phyloP scores from a whole-genome alignment of 2,113 vertebrate genomes.

The Pelobates fuscus region DNA sequence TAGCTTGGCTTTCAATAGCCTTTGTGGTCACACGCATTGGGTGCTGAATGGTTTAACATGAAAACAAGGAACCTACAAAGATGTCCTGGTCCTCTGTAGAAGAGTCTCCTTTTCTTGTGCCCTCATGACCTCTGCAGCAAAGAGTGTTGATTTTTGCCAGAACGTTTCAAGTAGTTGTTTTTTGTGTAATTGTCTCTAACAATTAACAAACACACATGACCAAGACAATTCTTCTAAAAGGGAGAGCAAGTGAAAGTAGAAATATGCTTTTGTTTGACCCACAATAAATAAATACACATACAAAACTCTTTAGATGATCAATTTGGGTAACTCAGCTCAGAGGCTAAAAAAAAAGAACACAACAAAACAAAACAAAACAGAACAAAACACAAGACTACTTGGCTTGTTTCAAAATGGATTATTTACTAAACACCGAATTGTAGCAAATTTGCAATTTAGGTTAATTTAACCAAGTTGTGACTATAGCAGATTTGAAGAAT shows the following conservation, averaged over 20 bases:
- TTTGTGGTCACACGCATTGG: conserved; percentile 34
- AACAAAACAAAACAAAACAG: too few species aligned
- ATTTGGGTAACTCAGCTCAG: neutral
- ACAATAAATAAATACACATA: conserved; percentile 43
- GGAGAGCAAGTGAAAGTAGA: conserved; percentile 32
- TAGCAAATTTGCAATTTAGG: too few species aligned
- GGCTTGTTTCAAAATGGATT: too few species aligned
- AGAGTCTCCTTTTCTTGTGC: conserved; percentile 26
- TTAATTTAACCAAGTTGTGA: too few species aligned
- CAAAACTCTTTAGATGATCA: neutral
- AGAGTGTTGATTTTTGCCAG: conserved; percentile 46
- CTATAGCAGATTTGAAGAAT: too few species aligned
- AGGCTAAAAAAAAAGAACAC: neutral
- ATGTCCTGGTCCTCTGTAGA: conserved; percentile 28
- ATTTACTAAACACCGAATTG: too few species aligned
- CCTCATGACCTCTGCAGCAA: conserved; percentile 36
- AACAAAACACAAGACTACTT: too few species aligned
- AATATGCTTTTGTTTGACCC: conserved; percentile 35
- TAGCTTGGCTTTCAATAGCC: conserved; percentile 5
- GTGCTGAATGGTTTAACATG: conserved; percentile 30
- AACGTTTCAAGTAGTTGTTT: conserved; percentile 47
- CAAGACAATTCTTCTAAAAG: conserved; percentile 34
- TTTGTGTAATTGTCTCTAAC: conserved; percentile 45
- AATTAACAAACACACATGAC: conserved; percentile 50
- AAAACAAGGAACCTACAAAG: conserved; percentile 29